Evolutionary conservation across 2,113 vertebrate genomes (phyloP).

Genomic region (rat (Rattus norvegicus)): GRCr8 NC_086022.1:160827501-160828000

Average conservation of each 20-base stretch:
- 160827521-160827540: background rate
- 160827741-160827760: background rate
- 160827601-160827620: background rate
- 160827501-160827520: background rate
- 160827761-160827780: constrained; percentile 49
- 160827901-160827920: background rate
- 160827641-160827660: background rate
- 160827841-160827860: background rate
- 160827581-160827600: background rate
- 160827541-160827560: background rate
- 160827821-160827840: constrained; percentile 22
- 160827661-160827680: background rate
- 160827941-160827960: background rate
- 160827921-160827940: background rate
- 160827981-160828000: background rate
- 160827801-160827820: constrained; percentile 20
- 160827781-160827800: constrained; percentile 39
- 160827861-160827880: background rate
- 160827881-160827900: background rate
- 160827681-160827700: background rate
- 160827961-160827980: rapidly evolving
- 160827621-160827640: background rate
- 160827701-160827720: background rate
- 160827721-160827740: background rate
- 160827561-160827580: background rate